Evolutionary conservation across 2,113 vertebrate genomes (phyloP).

Genomic region (Felis chaus): DNA sequence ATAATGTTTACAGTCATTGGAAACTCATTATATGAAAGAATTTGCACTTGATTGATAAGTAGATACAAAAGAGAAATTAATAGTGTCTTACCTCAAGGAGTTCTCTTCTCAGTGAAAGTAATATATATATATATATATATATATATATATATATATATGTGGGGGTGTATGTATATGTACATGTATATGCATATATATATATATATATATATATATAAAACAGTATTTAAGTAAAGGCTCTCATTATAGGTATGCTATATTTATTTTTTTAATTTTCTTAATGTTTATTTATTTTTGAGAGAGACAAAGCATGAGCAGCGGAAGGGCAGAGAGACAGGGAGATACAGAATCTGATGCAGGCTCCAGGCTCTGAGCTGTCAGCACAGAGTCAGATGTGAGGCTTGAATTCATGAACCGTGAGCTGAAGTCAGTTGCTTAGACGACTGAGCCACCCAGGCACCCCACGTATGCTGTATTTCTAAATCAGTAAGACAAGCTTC

Average conservation of each 20-base stretch:
- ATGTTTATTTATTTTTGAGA: too few species aligned
- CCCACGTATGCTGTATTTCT: not conserved
- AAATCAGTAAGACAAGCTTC: not conserved
- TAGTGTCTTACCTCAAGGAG: not conserved
- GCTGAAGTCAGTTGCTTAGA: too few species aligned
- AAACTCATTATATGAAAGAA: not conserved
- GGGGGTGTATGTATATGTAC: too few species aligned
- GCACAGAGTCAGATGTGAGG: too few species aligned
- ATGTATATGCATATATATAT: not conserved
- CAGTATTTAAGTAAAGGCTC: not conserved
- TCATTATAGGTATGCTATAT: not conserved
- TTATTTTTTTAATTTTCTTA: not conserved
- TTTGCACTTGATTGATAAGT: not conserved
- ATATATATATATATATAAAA: not conserved
- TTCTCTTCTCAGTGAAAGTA: not conserved
- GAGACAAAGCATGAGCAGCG: too few species aligned
- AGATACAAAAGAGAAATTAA: conserved; percentile 27
- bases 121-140: not conserved
- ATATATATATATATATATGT: not conserved
- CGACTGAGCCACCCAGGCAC: too few species aligned
- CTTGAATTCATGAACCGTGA: too few species aligned
- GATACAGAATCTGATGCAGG: too few species aligned
- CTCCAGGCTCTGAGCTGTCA: too few species aligned
- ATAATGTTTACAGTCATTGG: not conserved
- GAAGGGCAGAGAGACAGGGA: too few species aligned